Conservation (phyloP, 2,888 invertebrate species). For the Catotricha subobsoleta region DNA sequence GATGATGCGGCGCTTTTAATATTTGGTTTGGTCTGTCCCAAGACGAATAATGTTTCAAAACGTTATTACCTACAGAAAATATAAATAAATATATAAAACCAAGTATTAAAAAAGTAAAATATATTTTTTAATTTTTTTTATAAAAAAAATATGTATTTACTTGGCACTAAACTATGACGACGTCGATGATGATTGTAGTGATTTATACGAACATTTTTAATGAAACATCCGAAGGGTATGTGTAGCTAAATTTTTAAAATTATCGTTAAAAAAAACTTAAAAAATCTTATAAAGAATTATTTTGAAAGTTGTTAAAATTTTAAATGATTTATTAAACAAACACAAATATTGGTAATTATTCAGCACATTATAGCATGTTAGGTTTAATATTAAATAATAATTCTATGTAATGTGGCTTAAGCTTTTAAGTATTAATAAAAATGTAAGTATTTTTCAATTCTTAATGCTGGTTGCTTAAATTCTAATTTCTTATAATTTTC, state of each 20-base stretch:
- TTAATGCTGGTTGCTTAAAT: too few species aligned
- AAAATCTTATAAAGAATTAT: too few species aligned
- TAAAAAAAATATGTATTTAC: not conserved
- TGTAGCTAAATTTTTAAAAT: conserved; percentile 17
- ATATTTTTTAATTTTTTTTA: not conserved
- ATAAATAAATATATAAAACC: not conserved
- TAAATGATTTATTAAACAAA: too few species aligned
- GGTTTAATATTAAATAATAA: too few species aligned
- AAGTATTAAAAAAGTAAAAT: not conserved
- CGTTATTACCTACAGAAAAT: conserved; percentile 9
- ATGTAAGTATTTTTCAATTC: too few species aligned
- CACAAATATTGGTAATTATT: too few species aligned
- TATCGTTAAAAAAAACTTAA: not conserved
- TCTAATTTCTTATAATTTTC: too few species aligned
- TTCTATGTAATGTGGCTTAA: too few species aligned
- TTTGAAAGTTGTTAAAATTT: too few species aligned
- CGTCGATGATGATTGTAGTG: conserved; percentile 13
- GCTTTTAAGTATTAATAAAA: too few species aligned
- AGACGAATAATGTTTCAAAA: conserved; percentile 12
- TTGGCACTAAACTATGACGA: conserved; percentile 8
- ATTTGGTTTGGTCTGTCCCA: conserved; percentile 11
- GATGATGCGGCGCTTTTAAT: not conserved
- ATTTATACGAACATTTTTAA: conserved; percentile 22
- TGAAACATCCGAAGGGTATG: conserved; percentile 23
- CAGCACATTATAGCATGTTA: too few species aligned